A percentile compares a stretch with the other conserved stretches of the same genome.
These are phyloP conservation scores for Gymnorhina tibicen DNA, from an alignment of 2,113 vertebrate genomes.

Conservation along the genomic window DNA sequence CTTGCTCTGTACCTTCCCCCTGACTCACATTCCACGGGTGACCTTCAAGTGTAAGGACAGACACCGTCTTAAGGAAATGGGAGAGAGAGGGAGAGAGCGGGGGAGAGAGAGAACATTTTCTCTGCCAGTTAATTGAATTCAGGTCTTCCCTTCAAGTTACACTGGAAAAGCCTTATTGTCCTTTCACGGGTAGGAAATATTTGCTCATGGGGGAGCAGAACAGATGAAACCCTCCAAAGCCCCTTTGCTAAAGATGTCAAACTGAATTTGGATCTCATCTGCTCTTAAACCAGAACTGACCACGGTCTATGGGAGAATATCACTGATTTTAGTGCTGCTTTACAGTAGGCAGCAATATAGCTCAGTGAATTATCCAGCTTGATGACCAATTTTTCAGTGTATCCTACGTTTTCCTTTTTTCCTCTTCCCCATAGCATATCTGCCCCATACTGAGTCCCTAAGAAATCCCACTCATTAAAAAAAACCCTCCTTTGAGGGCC, in stretches of 20 bases:
- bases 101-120: slow-evolving; percentile 4
- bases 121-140: slow-evolving; percentile 41
- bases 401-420: neutral
- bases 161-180: slow-evolving; percentile 25
- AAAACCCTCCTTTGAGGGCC: neutral
- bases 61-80: neutral
- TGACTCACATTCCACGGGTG: neutral
- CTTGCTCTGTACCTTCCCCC: neutral
- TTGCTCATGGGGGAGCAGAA: neutral
- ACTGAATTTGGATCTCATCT: neutral
- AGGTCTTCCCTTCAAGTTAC: slow-evolving; percentile 3
- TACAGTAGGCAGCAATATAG: neutral
- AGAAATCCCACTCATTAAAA: slow-evolving; percentile 46
- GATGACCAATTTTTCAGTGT: neutral
- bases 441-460: slow-evolving; percentile 24
- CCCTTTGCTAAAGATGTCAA: neutral
- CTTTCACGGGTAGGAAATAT: neutral
- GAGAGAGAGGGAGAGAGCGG: neutral
- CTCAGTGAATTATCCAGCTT: neutral
- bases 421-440: neutral
- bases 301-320: accelerated
- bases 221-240: neutral
- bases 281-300: neutral
- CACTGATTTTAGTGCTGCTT: neutral
- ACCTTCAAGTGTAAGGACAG: slow-evolving; percentile 42